phyloP scores from a whole-genome alignment of 2,797 vertebrate genomes.

The Lutjanus argentimaculatus region DNA sequence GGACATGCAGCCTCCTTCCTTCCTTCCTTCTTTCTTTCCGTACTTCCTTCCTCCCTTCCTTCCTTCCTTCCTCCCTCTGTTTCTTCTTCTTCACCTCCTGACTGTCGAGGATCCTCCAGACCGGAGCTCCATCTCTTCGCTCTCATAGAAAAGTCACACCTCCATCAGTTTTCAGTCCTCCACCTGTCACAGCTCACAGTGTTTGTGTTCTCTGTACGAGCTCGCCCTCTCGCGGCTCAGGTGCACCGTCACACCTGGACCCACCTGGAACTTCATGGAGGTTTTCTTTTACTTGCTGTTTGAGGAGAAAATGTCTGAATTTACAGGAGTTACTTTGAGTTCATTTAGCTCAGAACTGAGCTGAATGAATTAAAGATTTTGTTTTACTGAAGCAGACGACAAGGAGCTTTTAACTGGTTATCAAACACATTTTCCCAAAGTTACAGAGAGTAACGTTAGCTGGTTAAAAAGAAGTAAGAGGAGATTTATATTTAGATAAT shows the following conservation, averaged over 20 bases:
- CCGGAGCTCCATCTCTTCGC: conserved; percentile 20
- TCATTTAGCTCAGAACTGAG: not conserved
- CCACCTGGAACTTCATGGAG: not conserved
- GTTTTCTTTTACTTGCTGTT: not conserved
- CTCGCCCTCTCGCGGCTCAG: not conserved
- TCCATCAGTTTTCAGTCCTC: not conserved
- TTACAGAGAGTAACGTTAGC: no score
- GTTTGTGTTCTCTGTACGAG: not conserved
- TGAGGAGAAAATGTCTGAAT: not conserved
- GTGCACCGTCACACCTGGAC: not conserved
- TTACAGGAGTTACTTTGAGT: not conserved
- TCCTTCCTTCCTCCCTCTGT: not conserved
- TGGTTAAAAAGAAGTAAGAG: no score
- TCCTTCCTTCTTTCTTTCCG: not conserved
- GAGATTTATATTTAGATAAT: no score
- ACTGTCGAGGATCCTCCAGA: not conserved
- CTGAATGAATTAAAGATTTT: no score
- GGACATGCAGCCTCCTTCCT: not conserved
- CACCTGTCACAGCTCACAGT: not conserved
- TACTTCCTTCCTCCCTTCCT: rapidly evolving
- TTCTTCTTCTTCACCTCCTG: not conserved
- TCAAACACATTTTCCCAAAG: no score
- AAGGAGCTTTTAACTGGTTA: no score
- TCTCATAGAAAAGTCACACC: not conserved
- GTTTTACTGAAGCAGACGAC: no score